These are phyloP conservation scores for Macrophya alboannulata DNA, from an alignment of 2,888 invertebrate genomes.

Conservation along the genomic window DNA sequence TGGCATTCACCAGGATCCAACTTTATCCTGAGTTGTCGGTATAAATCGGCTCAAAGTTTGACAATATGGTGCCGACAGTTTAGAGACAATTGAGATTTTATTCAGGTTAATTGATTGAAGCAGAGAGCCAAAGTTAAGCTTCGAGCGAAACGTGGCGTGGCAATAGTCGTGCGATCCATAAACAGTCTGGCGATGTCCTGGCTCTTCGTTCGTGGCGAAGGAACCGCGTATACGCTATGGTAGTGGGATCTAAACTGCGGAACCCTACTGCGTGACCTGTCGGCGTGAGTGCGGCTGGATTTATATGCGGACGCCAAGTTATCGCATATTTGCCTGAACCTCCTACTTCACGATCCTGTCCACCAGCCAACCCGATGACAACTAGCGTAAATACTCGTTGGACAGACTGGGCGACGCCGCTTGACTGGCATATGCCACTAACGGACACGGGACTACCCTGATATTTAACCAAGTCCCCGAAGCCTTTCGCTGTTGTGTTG, in stretches of 20 bases:
- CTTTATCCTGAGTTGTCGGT: constrained; percentile 19
- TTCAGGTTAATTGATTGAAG: constrained; percentile 33
- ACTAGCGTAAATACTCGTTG: constrained; percentile 64
- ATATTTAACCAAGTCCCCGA: neutral
- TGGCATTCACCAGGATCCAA: constrained; percentile 31
- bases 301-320: constrained; percentile 79
- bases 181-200: constrained; percentile 47
- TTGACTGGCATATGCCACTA: constrained; percentile 36
- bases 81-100: constrained; percentile 46
- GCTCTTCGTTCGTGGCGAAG: constrained; percentile 47
- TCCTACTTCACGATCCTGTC: constrained; percentile 58
- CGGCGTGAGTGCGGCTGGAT: constrained; percentile 78
- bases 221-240: constrained; percentile 22
- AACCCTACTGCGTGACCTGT: constrained; percentile 78
- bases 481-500: constrained; percentile 8
- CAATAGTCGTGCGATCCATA: constrained; percentile 41
- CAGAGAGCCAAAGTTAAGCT: neutral
- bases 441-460: constrained; percentile 15
- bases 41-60: constrained; percentile 35
- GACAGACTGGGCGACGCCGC: constrained; percentile 71
- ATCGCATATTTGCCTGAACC: constrained; percentile 78
- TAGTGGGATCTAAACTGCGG: constrained; percentile 59
- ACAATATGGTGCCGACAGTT: constrained; percentile 40
- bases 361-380: constrained; percentile 69
- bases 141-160: constrained; percentile 13